Conservation (phyloP, 1,140 invertebrate genomes). For the Atta colombica region DNA sequence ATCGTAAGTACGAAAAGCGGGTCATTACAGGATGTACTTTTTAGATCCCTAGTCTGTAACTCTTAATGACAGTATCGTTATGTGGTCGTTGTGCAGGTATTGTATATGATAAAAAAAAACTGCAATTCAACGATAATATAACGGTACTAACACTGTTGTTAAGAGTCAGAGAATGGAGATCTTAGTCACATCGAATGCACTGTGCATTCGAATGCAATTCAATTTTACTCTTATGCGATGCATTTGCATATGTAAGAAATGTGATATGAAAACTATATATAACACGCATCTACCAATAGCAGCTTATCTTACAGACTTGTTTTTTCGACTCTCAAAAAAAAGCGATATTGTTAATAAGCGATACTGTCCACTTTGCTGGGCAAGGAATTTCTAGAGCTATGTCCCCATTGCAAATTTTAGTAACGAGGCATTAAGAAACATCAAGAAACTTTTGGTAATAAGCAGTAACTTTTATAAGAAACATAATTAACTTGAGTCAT, state of each 20-base stretch:
- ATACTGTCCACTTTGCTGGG: neutral
- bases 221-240: neutral
- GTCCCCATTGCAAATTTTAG: no score
- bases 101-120: no score
- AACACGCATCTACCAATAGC: neutral
- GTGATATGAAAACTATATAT: neutral
- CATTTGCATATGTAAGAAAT: neutral
- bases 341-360: conserved; percentile 12
- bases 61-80: no score
- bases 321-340: conserved; percentile 11
- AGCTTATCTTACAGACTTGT: neutral
- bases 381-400: neutral
- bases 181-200: neutral
- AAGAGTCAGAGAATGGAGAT: no score
- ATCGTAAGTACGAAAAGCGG: conserved; percentile 1
- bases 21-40: conserved; percentile 13
- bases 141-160: no score
- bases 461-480: no score
- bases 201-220: neutral
- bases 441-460: no score
- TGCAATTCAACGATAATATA: no score
- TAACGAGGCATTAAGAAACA: no score
- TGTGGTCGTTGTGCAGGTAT: no score
- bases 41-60: no score
- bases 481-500: no score